Base-by-base conservation (phyloP, 2,888 invertebrate species). In the Reticulitermes lucifugus region DNA sequence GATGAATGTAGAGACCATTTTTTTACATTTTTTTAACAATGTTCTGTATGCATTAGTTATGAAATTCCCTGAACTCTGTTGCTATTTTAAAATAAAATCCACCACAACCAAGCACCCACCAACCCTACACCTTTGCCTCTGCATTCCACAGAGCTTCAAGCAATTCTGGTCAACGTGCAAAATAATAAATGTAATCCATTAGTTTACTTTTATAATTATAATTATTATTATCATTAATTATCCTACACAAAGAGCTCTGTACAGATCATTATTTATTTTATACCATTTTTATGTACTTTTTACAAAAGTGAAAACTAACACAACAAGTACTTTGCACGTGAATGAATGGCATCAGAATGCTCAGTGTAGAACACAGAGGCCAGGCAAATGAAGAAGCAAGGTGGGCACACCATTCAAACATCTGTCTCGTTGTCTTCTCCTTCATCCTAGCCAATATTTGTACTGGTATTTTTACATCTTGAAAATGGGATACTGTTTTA, bases 241-340 rank as follows among this genome's bases (percentile, higher is more conserved):
- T 92, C 92, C 92, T 93, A 93, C 92, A 93, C 92, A 92, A 93
- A 92, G 92, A 92, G 92, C 92, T 92, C 92, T 93, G 92, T 93
- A 93, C 93, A 93, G 92, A 92, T 92, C 91, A 86, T 85, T 85
- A 85, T 83, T 87, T 85, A 84, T 86, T 86, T 86, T 87, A 86
- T 86, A 86, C 86, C 87, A 86, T 87, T 86, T 88, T 86, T 85
- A 87, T 86, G 86, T 87, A 87, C 87, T 88, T 87, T 88, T 87
- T 88, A 88, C 88, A 88, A 88, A 88, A 88, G 87, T 88, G 88
- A 88, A 88, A 88, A 88, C 87, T 87, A 88, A 87, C 87, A 87
- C 85, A 87, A 86, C 87, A 87, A 87, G 85, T 86, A 83, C 87
- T 86, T 86, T 86, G 83, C 85, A 85, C 84, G 84, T 84, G 79